Conservation (phyloP, 2,888 invertebrate genomes). For the Drosophila merina region DNA sequence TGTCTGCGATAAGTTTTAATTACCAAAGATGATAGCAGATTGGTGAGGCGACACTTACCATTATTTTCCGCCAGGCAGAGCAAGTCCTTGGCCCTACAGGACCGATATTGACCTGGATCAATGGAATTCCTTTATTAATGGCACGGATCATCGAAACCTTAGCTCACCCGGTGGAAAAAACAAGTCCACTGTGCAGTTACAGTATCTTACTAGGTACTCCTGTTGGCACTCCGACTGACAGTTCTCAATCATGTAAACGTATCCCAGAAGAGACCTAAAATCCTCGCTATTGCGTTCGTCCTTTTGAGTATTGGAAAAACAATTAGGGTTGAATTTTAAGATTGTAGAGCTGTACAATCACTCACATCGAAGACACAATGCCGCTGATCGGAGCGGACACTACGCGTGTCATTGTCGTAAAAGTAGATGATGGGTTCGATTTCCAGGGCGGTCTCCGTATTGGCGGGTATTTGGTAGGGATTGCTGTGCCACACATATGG, state of each 20-base stretch:
- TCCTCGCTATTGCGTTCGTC: conserved; percentile 74
- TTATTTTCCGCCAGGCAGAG: conserved; percentile 79
- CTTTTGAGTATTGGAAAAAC: conserved; percentile 42
- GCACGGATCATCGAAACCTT: conserved; percentile 14
- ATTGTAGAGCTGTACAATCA: neutral
- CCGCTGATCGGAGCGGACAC: conserved; percentile 67
- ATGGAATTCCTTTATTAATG: conserved; percentile 20
- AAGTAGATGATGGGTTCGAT: conserved; percentile 80
- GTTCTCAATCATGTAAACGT: conserved; percentile 82
- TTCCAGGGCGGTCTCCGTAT: conserved; percentile 74
- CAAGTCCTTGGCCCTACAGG: conserved; percentile 76
- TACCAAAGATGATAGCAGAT: neutral
- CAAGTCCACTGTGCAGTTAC: conserved; percentile 83
- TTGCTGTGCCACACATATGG: conserved; percentile 77
- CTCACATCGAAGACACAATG: conserved; percentile 80
- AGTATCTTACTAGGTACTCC: conserved; percentile 80
- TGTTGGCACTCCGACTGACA: conserved; percentile 83
- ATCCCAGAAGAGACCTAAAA: conserved; percentile 78
- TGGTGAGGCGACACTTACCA: conserved; percentile 57
- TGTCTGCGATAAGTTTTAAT: conserved; percentile 55
- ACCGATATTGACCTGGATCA: conserved; percentile 67
- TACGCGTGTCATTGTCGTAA: conserved; percentile 77
- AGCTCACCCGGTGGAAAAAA: conserved; percentile 82
- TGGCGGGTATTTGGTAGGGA: conserved; percentile 69
- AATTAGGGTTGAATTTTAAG: too few species aligned